Conservation (phyloP, 2,888 invertebrate genomes). For the Operophtera brumata region DNA sequence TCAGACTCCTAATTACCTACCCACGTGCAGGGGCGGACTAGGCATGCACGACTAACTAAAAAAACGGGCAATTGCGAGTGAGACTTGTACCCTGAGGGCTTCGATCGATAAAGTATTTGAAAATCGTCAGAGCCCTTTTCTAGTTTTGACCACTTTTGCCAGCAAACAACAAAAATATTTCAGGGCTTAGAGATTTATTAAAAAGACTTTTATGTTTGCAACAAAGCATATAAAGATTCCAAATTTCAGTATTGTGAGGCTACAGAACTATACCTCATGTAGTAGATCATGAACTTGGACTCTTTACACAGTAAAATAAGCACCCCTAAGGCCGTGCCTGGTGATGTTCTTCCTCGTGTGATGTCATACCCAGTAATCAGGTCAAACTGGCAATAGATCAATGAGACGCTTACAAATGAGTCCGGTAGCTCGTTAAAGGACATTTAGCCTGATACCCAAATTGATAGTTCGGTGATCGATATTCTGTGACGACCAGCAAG, state of each 20-base stretch:
- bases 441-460: neutral
- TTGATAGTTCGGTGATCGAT: neutral
- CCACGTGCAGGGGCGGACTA: slow-evolving; percentile 6
- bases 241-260: no score
- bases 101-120: no score
- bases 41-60: neutral
- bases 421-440: slow-evolving; percentile 18
- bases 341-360: slow-evolving; percentile 9
- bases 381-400: slow-evolving; percentile 27
- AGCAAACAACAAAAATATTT: no score
- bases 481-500: neutral
- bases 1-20: slow-evolving; percentile 33
- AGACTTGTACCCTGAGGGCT: no score
- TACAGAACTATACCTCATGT: no score
- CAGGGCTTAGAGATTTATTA: no score
- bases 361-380: slow-evolving; percentile 31
- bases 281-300: no score
- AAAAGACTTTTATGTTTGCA: no score
- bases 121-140: no score
- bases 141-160: no score
- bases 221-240: no score
- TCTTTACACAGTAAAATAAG: no score
- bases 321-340: neutral
- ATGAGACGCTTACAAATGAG: slow-evolving; percentile 28
- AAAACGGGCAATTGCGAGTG: neutral